Evolutionary conservation across 1,140 invertebrate species (phyloP), one percentile per base, ranked within the genome.

Genomic region (Sarcophaga bullata): DNA sequence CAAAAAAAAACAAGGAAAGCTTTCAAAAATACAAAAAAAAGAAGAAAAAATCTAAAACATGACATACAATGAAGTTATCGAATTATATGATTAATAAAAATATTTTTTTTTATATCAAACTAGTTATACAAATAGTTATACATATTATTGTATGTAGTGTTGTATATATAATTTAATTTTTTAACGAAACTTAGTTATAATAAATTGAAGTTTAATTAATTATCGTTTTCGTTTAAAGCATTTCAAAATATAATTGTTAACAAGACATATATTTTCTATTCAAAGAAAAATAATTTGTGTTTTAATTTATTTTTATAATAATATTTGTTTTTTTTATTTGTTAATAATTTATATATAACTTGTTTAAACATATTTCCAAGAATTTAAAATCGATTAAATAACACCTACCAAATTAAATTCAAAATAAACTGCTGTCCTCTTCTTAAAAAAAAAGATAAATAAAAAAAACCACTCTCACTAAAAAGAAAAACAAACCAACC

Each of bases 361-460:
- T 10, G 13, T 52, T 52, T 52, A 37, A 37, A 2, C 4, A 37
- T 37, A 37, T 52, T 52, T 52, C 6, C 8, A 1, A 10, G 62
- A 68, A 37, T 2, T 72, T 25, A 19, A 19, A 50, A 78, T 52
- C 6, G 15, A 76, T 49, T 49, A 17, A 49, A n/a, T 9, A 49
- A 49, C n/a, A 78, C 50, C 7, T 17, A 52, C 49, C n/a, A 78
- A 68, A 52, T 52, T 52, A 3, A 37, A 10, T 52, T 10, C 17
- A 68, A 68, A 17, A 68, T 6, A 68, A 68, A 68, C 62, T 68
- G 75, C 75, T 78, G 75, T 78, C 49, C 75, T 78, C n/a, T 76
- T 76, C 62, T 72, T 5, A 76, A 76, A 9, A 54, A 10, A 54
- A 37, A 37, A 37, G 4, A 37, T 37, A 54, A 54, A 54, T 15